Conservation (phyloP, 2,113 vertebrate genomes). For the Orycteropus afer region DNA sequence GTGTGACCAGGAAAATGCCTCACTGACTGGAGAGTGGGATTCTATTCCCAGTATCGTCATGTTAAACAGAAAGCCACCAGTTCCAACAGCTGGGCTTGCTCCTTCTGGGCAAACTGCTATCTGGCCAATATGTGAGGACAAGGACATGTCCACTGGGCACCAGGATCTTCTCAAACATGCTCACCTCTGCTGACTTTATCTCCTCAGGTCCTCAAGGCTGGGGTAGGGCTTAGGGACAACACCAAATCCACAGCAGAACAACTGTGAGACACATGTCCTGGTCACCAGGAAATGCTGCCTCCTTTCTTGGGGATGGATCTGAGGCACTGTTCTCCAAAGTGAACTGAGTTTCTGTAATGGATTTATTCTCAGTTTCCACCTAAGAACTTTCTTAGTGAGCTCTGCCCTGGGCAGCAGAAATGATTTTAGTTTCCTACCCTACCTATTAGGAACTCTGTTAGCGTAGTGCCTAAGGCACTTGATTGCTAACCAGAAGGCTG, state of each 20-base stretch:
- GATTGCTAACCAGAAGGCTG: no score
- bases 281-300: conserved; percentile 19
- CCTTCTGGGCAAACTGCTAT: conserved; percentile 51
- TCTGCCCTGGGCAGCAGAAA: background rate
- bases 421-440: background rate
- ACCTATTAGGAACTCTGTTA: no score
- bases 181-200: background rate
- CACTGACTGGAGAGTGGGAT: background rate
- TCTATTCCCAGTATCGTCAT: background rate
- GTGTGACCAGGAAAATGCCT: conserved; percentile 29
- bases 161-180: background rate
- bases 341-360: conserved; percentile 32
- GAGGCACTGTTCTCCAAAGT: background rate
- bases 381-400: background rate
- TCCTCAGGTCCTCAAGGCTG: background rate
- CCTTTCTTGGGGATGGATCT: background rate
- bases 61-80: conserved; percentile 18
- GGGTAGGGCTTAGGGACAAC: background rate
- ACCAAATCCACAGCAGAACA: background rate
- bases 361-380: conserved; percentile 50
- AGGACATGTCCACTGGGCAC: background rate
- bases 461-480: no score
- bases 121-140: background rate
- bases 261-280: background rate
- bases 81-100: conserved; percentile 22